phyloP scores from a whole-genome alignment of 2,888 invertebrate genomes.

The Lasioglossum pauxillum region DNA sequence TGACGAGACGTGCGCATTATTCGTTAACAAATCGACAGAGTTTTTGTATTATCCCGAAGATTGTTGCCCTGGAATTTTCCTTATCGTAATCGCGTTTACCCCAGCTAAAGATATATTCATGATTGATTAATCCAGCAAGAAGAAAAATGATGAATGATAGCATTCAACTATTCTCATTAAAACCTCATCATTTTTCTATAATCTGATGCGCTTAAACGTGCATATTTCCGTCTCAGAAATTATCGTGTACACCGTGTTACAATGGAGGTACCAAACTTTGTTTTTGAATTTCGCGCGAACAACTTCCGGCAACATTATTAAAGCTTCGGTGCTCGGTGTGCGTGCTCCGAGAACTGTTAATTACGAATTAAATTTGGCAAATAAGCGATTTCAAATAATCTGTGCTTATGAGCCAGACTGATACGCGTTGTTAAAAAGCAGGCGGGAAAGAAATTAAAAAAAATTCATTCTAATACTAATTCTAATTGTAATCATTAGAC shows the following conservation, averaged over 20 bases:
- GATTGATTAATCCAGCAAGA: not conserved
- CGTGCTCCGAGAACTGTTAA: not conserved
- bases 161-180: not conserved
- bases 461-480: too few relatives aligned
- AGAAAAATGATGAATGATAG: not conserved
- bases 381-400: not conserved
- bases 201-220: not conserved
- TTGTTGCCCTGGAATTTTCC: not conserved
- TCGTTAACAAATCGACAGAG: not conserved
- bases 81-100: not conserved
- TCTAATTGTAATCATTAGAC: too few relatives aligned
- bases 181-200: not conserved
- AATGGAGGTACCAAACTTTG: not conserved
- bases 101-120: not conserved
- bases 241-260: not conserved
- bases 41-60: not conserved
- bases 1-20: not conserved
- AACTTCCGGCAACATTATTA: not conserved
- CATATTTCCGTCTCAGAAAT: not conserved
- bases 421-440: not conserved
- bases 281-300: slow-evolving; percentile 1
- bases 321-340: not conserved
- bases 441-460: not conserved
- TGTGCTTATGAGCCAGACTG: not conserved
- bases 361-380: not conserved